Evolutionary conservation across 1,140 invertebrate genomes (phyloP).

Genomic region (Probaryconus sp.): DNA sequence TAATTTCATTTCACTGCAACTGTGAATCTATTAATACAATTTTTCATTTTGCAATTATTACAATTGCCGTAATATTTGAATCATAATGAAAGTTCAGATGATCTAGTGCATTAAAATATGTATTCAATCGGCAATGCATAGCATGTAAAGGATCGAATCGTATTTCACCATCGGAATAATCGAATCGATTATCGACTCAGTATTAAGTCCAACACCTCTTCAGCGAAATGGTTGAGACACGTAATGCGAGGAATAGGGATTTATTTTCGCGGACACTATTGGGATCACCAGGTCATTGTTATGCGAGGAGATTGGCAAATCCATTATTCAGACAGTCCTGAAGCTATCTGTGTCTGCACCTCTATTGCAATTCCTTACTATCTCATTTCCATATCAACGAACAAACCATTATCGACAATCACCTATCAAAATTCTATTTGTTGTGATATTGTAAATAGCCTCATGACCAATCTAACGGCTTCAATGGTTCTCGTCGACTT

Average conservation of each 20-base stretch:
- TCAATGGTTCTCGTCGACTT: no score
- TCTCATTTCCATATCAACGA: conserved; percentile 74
- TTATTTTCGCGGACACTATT: conserved; percentile 71
- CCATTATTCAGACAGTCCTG: conserved; percentile 71
- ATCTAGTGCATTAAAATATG: conserved; percentile 33
- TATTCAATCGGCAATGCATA: conserved; percentile 8
- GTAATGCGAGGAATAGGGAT: conserved; percentile 67
- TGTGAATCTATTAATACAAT: no score
- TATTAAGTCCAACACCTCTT: conserved; percentile 42
- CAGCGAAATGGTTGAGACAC: conserved; percentile 45
- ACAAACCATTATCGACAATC: conserved; percentile 39
- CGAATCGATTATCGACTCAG: conserved; percentile 46
- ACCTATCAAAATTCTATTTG: conserved; percentile 52
- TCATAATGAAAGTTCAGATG: no score
- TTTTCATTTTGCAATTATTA: no score
- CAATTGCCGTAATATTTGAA: no score
- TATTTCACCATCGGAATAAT: conserved; percentile 33
- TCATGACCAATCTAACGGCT: conserved; percentile 16
- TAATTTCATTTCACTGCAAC: no score
- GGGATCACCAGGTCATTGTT: conserved; percentile 71
- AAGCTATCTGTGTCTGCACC: conserved; percentile 68
- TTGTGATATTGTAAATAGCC: conserved; percentile 38
- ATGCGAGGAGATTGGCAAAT: conserved; percentile 71
- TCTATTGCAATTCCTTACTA: conserved; percentile 72
- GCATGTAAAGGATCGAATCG: conserved; percentile 9